phyloP scores from a whole-genome alignment of 2,888 invertebrate genomes.

The Chrysina gloriosa region DNA sequence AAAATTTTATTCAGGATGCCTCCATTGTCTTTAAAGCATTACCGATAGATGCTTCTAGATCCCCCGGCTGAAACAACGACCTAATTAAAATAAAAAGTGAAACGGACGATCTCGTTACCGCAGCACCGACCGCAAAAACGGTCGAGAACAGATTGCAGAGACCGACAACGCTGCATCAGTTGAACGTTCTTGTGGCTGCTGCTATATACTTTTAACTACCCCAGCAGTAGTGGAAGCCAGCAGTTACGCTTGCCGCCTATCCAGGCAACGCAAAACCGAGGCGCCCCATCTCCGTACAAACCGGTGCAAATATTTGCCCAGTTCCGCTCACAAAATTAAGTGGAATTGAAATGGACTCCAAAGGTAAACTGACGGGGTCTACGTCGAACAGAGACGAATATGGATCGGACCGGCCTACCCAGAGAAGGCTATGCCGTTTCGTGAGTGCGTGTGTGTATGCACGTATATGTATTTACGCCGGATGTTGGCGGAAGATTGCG shows the following conservation, averaged over 20 bases:
- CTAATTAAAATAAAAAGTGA: conserved; percentile 54
- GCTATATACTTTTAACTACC: conserved; percentile 34
- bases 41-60: too few species aligned
- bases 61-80: conserved; percentile 34
- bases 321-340: conserved; percentile 67
- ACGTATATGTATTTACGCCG: not conserved
- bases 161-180: not conserved
- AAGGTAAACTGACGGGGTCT: conserved; percentile 61
- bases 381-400: conserved; percentile 37
- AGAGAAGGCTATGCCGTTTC: not conserved
- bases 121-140: conserved; percentile 47
- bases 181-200: conserved; percentile 45
- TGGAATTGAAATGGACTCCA: conserved; percentile 67
- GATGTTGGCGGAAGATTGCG: too few species aligned
- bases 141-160: conserved; percentile 53
- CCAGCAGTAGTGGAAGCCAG: not conserved
- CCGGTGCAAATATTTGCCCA: conserved; percentile 65
- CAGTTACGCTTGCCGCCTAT: conserved; percentile 18
- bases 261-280: conserved; percentile 20
- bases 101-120: conserved; percentile 46
- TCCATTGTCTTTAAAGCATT: too few species aligned
- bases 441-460: not conserved
- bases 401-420: conserved; percentile 24
- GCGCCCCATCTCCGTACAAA: conserved; percentile 59
- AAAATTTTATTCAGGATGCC: too few species aligned